Base-by-base conservation (phyloP, 2,888 invertebrate genomes). In the Euproctis similis region DNA sequence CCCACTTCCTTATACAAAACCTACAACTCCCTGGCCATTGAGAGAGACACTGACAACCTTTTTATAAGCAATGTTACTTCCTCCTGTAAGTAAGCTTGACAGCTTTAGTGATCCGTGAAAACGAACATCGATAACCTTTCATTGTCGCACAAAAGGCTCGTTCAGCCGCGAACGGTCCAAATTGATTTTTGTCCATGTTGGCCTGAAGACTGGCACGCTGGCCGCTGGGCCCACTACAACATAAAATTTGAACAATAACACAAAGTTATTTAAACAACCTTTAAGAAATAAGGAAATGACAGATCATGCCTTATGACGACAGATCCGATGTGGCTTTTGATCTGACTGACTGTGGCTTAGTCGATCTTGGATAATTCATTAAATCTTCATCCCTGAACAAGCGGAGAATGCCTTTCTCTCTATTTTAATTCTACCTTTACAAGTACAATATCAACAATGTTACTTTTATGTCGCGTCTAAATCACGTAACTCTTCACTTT, bases 71-170 rank as follows among this genome's bases (percentile, higher is more conserved):
- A 70, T 69, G 68, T 69, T 59, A 52, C 47, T 54, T 51, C 49
- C 48, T 32, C 44, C 24, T 38, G 31, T 30, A 43, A 46, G 49
- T 54, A 53, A 55, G 56, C 59, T 53, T 36, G 37, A 46, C 49
- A 46, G 43, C 53, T 55, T 59, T 60, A 74, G 63, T 68, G 70
- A 69, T 59, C 69, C 72, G 67, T 78, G 70, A 76, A 77, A 78
- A 75, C 72, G 71, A 65, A 72, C 75, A 68, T 59, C 72, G 72
- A 77, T 76, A 75, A 75, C 77, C 74, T 77, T 80, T 72, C 72
- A 69, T 43, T 64, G 73, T 61, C 64, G 53, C 62, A 76, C 78
- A 78, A 80, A 80, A 68, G 72, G 53, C 53, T 52, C 74, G 69
- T 60, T 74, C 62, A 69, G 56, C 65, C 72, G 73, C 52, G 71